Conservation (phyloP, 2,888 invertebrate genomes). For the Augochlorella aurata region DNA sequence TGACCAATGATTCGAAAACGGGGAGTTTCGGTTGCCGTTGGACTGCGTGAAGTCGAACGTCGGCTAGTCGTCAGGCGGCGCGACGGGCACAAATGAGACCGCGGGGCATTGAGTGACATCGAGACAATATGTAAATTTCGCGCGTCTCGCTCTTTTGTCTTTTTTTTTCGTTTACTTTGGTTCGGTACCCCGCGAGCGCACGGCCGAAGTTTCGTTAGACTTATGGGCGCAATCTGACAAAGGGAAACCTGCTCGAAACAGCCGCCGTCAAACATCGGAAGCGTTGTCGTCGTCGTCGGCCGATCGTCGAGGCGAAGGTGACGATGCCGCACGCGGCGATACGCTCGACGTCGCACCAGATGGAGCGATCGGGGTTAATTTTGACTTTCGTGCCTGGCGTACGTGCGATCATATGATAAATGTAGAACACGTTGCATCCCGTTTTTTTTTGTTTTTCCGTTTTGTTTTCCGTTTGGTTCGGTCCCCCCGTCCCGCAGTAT, state of each 20-base stretch:
- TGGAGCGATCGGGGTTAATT: conserved; percentile 53
- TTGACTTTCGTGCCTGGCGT: conserved; percentile 59
- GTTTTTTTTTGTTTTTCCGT: conserved; percentile 66
- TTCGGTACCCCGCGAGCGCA: not conserved
- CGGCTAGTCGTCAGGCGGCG: not conserved
- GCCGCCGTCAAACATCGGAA: conserved; percentile 1
- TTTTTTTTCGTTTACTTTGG: conserved; percentile 32
- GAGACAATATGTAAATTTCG: conserved; percentile 57
- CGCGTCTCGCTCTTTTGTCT: conserved; percentile 21
- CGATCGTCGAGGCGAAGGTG: conserved; percentile 52
- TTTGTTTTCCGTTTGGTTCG: conserved; percentile 55
- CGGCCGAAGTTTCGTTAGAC: not conserved
- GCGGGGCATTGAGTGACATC: not conserved
- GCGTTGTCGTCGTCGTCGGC: conserved; percentile 43
- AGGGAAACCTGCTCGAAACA: conserved; percentile 1
- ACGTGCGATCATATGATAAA: conserved; percentile 76
- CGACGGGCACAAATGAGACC: conserved; percentile 25
- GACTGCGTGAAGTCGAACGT: conserved; percentile 29
- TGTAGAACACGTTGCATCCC: conserved; percentile 74
- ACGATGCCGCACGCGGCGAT: conserved; percentile 69
- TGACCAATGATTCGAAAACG: conserved; percentile 24
- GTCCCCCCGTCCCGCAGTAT: not conserved
- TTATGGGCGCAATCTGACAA: conserved; percentile 5
- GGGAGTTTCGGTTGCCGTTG: conserved; percentile 25
- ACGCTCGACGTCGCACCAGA: conserved; percentile 52